phyloP scores from a whole-genome alignment of 2,797 vertebrate species.

The Melanotaenia maccullochi region DNA sequence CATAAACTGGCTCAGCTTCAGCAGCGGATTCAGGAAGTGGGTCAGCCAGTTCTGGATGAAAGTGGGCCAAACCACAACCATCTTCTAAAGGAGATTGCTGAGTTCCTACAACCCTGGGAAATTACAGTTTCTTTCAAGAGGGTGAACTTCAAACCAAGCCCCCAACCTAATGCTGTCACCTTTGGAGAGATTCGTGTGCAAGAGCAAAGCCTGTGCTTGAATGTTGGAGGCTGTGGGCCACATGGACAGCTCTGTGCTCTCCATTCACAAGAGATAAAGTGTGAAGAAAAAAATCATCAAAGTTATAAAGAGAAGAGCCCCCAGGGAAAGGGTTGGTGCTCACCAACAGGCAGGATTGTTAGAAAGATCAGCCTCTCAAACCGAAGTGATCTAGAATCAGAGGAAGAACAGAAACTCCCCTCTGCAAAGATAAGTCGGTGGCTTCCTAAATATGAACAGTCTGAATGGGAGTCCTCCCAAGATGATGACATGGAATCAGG shows the following conservation, averaged over 20 bases:
- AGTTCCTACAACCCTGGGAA: conserved; percentile 82
- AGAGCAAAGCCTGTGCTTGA: conserved; percentile 75
- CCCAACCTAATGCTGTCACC: conserved; percentile 76
- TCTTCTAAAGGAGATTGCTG: conserved; percentile 66
- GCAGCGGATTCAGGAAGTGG: conserved; percentile 60
- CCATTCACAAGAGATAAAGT: conserved; percentile 69
- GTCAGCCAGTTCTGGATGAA: conserved; percentile 33
- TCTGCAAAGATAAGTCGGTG: conserved; percentile 44
- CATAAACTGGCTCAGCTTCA: conserved; percentile 69
- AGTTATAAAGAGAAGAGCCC: conserved; percentile 38
- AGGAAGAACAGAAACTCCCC: conserved; percentile 57
- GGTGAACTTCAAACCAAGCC: conserved; percentile 83
- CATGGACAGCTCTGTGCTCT: conserved; percentile 77
- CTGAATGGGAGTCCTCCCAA: conserved; percentile 71
- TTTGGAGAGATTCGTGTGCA: conserved; percentile 82
- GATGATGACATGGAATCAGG: conserved; percentile 72
- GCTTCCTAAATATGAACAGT: conserved; percentile 65
- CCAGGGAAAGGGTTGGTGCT: conserved; percentile 47
- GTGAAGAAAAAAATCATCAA: conserved; percentile 45
- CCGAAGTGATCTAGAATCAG: conserved; percentile 60
- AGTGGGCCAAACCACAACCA: conserved; percentile 36
- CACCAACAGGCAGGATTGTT: conserved; percentile 63
- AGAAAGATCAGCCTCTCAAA: conserved; percentile 78
- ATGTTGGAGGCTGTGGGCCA: conserved; percentile 71
- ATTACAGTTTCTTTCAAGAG: conserved; percentile 80